These are phyloP conservation scores for Ramphastos sulfuratus DNA, from an alignment of 2,113 vertebrate genomes.

Conservation along the genomic window DNA sequence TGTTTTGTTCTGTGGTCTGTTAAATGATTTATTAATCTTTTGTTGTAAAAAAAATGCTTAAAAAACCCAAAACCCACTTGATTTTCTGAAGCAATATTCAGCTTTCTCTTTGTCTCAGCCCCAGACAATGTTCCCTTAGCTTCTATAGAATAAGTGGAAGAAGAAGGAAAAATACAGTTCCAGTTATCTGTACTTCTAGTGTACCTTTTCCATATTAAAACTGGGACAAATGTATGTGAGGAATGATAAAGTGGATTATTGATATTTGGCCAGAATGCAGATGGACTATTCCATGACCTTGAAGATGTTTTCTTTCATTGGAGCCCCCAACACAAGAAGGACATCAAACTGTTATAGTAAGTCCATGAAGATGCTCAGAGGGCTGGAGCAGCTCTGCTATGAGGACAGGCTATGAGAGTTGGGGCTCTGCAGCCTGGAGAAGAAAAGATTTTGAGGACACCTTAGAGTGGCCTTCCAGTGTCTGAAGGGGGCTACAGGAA, in stretches of 20 bases:
- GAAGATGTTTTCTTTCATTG: neutral
- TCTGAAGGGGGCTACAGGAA: too few relatives aligned
- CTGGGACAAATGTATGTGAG: neutral
- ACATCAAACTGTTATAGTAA: too few relatives aligned
- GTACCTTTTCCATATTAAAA: neutral
- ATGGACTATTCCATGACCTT: rapidly evolving
- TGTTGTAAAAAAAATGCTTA: neutral
- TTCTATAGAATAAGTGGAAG: neutral
- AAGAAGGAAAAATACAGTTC: neutral
- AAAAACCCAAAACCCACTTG: too few relatives aligned
- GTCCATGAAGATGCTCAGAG: too few relatives aligned
- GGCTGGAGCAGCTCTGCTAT: too few relatives aligned
- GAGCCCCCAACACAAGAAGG: too few relatives aligned
- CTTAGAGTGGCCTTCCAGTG: too few relatives aligned
- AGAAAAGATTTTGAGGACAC: too few relatives aligned
- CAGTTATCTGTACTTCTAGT: neutral
- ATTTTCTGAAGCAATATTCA: neutral
- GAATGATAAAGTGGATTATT: neutral
- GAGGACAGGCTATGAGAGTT: too few relatives aligned
- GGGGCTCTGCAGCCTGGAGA: too few relatives aligned
- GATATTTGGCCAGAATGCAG: neutral
- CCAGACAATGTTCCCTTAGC: neutral
- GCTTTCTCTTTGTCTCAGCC: neutral
- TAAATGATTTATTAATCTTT: neutral
- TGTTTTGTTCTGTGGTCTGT: neutral